phyloP scores from a whole-genome alignment of 2,797 vertebrate genomes.

The Loris lydekkerianus region DNA sequence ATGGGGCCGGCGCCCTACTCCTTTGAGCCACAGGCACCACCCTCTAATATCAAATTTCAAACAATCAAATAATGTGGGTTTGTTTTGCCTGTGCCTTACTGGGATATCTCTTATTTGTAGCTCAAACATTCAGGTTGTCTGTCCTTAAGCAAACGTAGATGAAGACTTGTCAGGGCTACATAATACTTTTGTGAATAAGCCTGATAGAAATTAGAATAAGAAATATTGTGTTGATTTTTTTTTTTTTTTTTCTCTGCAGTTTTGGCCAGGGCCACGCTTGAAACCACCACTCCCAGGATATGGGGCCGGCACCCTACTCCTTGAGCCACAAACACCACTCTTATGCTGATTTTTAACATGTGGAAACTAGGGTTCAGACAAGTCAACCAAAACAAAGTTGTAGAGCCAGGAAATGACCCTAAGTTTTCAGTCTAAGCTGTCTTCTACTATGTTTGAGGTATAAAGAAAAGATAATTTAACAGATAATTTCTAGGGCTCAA shows the following conservation, averaged over 20 bases:
- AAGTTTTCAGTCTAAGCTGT: not conserved
- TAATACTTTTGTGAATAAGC: not conserved
- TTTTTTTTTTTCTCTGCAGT: too few species aligned
- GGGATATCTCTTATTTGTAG: not conserved
- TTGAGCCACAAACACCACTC: too few species aligned
- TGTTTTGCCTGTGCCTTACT: not conserved
- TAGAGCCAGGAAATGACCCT: not conserved
- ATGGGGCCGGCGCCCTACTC: too few species aligned
- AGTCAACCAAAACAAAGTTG: not conserved
- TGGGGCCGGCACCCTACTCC: too few species aligned
- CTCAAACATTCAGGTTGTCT: not conserved
- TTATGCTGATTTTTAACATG: not conserved
- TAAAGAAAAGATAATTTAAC: constrained; percentile 24
- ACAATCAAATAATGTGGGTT: not conserved
- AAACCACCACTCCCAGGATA: too few species aligned
- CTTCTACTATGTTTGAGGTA: not conserved
- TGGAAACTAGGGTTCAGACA: not conserved
- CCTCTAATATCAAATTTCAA: not conserved
- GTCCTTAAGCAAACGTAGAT: not conserved
- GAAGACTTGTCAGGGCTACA: not conserved
- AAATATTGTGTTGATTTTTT: not conserved
- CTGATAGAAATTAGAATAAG: not conserved
- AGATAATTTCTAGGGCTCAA: constrained; percentile 24
- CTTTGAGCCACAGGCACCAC: too few species aligned
- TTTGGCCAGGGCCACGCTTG: too few species aligned